These are phyloP conservation scores for Apodemus agrarius DNA, from an alignment of 2,797 vertebrate species.

Conservation along the genomic window DNA sequence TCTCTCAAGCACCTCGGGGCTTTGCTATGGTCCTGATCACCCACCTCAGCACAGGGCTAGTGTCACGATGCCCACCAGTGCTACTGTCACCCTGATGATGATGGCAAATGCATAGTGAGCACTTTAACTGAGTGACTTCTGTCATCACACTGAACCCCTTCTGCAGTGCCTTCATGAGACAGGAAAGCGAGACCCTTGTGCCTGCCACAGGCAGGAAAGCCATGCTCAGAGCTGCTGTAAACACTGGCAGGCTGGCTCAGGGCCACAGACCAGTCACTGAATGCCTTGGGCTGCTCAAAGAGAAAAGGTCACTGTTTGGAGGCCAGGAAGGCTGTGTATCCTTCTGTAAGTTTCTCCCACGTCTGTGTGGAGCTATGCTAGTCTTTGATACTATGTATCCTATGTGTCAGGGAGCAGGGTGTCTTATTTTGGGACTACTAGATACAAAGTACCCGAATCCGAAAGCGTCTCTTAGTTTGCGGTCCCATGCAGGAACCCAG, in stretches of 20 bases:
- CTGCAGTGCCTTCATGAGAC: background rate
- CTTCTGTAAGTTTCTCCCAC: rapidly evolving
- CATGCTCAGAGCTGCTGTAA: background rate
- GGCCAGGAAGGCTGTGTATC: rapidly evolving
- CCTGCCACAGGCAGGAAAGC: background rate
- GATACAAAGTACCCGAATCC: background rate
- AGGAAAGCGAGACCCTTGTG: background rate
- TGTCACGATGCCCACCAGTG: too few relatives aligned
- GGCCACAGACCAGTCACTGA: too few relatives aligned
- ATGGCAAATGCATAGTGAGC: too few relatives aligned
- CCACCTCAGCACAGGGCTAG: background rate
- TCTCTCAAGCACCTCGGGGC: too few relatives aligned
- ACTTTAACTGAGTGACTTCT: background rate
- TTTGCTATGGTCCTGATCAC: background rate
- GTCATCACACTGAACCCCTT: background rate
- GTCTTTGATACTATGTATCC: background rate
- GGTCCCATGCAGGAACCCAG: background rate
- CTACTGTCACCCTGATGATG: too few relatives aligned
- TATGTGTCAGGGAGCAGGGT: background rate
- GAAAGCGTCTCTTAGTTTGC: background rate
- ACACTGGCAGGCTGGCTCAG: background rate
- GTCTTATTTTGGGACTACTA: background rate
- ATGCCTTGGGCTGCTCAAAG: background rate
- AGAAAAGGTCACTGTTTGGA: background rate
- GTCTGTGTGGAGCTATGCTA: background rate